Evolutionary conservation across 2,888 invertebrate species (phyloP).

Genomic region (Torymus auratus): DNA sequence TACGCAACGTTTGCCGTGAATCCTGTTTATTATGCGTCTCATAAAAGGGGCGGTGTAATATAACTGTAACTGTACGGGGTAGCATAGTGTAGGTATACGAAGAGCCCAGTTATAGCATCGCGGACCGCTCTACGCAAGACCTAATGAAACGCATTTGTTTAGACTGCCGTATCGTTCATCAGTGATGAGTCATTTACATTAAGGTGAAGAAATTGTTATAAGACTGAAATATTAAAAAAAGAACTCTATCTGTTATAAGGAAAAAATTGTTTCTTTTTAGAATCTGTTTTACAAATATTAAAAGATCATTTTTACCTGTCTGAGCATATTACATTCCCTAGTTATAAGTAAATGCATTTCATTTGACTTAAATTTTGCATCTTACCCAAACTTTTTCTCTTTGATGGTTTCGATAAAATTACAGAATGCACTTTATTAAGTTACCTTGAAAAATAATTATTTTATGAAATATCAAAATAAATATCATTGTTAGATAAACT

Average conservation of each 20-base stretch:
- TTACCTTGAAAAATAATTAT: background rate
- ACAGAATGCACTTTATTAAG: conserved; percentile 3
- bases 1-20: conserved; percentile 54
- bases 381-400: no score
- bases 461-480: background rate
- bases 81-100: conserved; percentile 49
- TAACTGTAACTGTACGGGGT: conserved; percentile 60
- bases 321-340: no score
- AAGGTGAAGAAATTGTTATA: background rate
- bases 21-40: conserved; percentile 60
- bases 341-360: no score
- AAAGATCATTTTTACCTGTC: no score
- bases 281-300: no score
- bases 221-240: no score
- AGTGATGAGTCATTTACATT: background rate
- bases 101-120: conserved; percentile 24
- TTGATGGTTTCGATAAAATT: background rate
- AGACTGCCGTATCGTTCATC: background rate
- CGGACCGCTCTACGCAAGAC: conserved; percentile 48
- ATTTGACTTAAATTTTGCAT: no score
- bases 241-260: no score
- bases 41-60: conserved; percentile 59
- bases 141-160: conserved; percentile 64
- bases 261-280: no score
- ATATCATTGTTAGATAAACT: background rate